Conservation (phyloP, 2,797 vertebrate genomes). For the Bucorvus abyssinicus region DNA sequence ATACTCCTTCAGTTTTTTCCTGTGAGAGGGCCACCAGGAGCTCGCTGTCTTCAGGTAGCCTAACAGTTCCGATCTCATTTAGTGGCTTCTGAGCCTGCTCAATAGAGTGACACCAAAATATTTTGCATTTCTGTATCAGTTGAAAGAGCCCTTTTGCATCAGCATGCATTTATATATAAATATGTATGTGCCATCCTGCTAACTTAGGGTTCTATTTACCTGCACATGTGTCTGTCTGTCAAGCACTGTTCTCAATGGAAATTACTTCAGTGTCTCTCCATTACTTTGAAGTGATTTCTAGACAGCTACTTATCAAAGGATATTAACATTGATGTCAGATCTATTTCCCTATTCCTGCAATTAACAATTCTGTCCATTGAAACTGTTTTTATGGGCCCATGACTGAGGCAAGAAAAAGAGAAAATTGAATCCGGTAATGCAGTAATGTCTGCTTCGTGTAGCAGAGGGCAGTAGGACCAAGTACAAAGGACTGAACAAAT, state of each 20-base stretch:
- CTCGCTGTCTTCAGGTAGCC: not conserved
- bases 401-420: not conserved
- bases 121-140: not conserved
- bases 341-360: conserved; percentile 35
- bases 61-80: not conserved
- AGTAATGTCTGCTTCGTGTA: not conserved
- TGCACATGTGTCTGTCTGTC: conserved; percentile 53
- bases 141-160: conserved; percentile 28
- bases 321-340: conserved; percentile 44
- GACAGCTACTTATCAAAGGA: conserved; percentile 55
- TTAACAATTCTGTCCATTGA: conserved; percentile 33
- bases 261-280: conserved; percentile 32
- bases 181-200: conserved; percentile 50
- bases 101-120: conserved; percentile 11
- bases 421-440: not conserved
- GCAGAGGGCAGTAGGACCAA: conserved; percentile 25
- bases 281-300: conserved; percentile 53
- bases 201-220: conserved; percentile 53
- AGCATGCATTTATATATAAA: conserved; percentile 36
- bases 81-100: not conserved
- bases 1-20: not conserved
- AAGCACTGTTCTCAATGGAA: conserved; percentile 35
- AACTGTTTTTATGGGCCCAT: not conserved
- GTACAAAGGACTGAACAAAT: not conserved
- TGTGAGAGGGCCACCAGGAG: not conserved